Base-by-base conservation (phyloP, 2,888 invertebrate species). In the Meteorus cinctellus region DNA sequence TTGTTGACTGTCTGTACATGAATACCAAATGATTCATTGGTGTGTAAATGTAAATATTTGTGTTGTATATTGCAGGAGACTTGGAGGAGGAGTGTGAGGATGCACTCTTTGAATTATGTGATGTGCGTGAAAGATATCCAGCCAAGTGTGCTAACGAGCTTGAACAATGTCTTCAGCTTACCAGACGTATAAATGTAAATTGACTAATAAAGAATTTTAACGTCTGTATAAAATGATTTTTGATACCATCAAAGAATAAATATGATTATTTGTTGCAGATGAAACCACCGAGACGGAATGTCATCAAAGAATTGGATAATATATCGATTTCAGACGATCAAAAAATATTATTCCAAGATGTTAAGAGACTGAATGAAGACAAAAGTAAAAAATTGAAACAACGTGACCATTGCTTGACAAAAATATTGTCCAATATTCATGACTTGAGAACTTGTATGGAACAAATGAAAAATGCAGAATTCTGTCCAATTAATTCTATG, bases 61-160 rank as follows among this genome's bases (percentile, higher is more conserved):
- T 36, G 24, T 51, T 68, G 6, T 71, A 29, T 68, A 72, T 77
- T 76, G 48, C 59, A 79, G 78, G 76, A 16, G 80, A 84, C 60
- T 75, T 86, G 19, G 87, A 88, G 62, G 77, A 85, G 76, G 75
- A 84, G 74, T 88, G 87, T 59, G 86, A 87, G 67, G 83, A 88
- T 24, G 85, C 83, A 0, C 74, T 88, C 1, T 86, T 85, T 62
- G 81, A 83, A 75, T 72, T 88, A 2, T 86, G 86, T 31, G 86
- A 86, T 65, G 83, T 83, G 27, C 80, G 88, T 70, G 86, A 87
- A 80, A 81, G 81, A 55, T 87, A 84, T 74, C 85, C 88, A 2
- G 24, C 68, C 14, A 78, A 77, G 67, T 88, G 88, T 77, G 83
- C 84, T 0, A 78, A 84, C 8, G 84, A 86, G 76, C 78, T 87